phyloP scores from a whole-genome alignment of 92 coral and sea anemone species.

The Zoanthus gigantus region DNA sequence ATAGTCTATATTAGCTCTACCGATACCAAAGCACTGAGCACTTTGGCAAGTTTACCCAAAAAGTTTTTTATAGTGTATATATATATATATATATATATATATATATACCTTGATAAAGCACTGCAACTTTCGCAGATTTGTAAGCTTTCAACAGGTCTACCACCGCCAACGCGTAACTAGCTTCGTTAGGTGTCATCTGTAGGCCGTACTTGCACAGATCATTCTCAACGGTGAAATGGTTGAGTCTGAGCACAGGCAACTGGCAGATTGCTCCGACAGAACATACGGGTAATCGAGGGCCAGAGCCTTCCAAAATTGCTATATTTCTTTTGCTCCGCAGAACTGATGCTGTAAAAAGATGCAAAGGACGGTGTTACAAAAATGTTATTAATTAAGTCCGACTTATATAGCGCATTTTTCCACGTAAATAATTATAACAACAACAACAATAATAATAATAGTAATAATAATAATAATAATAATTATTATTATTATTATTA shows the following conservation, averaged over 20 bases:
- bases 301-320: constrained; percentile 56
- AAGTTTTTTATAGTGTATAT: too few relatives aligned
- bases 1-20: too few relatives aligned
- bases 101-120: constrained; percentile 57
- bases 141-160: constrained; percentile 54
- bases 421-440: too few relatives aligned
- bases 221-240: background rate
- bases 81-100: too few relatives aligned
- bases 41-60: too few relatives aligned
- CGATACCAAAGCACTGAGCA: too few relatives aligned
- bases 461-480: too few relatives aligned
- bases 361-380: background rate
- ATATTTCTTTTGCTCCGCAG: constrained; percentile 9
- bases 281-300: constrained; percentile 41
- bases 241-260: constrained; percentile 59
- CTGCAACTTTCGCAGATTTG: constrained; percentile 57
- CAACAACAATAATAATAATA: too few relatives aligned
- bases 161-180: constrained; percentile 56
- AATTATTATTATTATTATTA: too few relatives aligned
- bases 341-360: background rate
- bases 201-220: constrained; percentile 52
- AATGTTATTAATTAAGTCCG: background rate
- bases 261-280: constrained; percentile 47
- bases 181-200: constrained; percentile 65
- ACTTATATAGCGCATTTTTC: too few relatives aligned